Evolutionary conservation across 1,140 invertebrate genomes (phyloP), one percentile per base, ranked within the genome.

Genomic region (Bombus turneri): DNA sequence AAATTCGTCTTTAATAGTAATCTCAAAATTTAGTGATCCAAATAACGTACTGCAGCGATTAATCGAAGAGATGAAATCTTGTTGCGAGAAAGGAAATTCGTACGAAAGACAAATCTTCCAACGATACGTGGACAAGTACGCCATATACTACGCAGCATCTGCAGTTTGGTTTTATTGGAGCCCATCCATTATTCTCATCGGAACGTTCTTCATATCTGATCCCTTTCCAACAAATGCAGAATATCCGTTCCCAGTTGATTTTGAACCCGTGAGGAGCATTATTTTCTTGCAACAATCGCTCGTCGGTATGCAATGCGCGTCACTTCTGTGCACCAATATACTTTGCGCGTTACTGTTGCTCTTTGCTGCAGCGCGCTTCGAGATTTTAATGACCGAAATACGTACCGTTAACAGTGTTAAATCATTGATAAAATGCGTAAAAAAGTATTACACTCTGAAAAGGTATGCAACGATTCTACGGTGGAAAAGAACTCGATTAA

Each of bases 211-310:
- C 6, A 22, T 64, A 64, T 13, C 47, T 15, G 34, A 64, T 12
- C n/a, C n/a, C 18, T 90, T 83, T 62, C 91, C 91, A 22, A 92
- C 90, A 0, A 77, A 90, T n/a, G 87, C 87, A 5, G 78, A 86
- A 34, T 92, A 92, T 81, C 91, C 92, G 37, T 93, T 93, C 66
- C 10, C 53, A 2, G 57, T 90, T 9, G 66, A 91, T 31, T 74
- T 80, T 78, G 39, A 68, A 53, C 78, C 81, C 1, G 15, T 91
- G 25, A 86, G 69, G 64, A 82, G 71, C 4, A 73, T 89, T 0
- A 81, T 92, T 6, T 92, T 88, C 39, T 2, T 81, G 0, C 90
- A 92, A 13, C 91, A 93, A 74, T 39, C 78, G 3, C 8, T 90
- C 0, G 82, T 88, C 2, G 83, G 76, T 28, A 59, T 92, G n/a